phyloP scores from a whole-genome alignment of 1,140 invertebrate species.

The Drosophila nebulosa region DNA sequence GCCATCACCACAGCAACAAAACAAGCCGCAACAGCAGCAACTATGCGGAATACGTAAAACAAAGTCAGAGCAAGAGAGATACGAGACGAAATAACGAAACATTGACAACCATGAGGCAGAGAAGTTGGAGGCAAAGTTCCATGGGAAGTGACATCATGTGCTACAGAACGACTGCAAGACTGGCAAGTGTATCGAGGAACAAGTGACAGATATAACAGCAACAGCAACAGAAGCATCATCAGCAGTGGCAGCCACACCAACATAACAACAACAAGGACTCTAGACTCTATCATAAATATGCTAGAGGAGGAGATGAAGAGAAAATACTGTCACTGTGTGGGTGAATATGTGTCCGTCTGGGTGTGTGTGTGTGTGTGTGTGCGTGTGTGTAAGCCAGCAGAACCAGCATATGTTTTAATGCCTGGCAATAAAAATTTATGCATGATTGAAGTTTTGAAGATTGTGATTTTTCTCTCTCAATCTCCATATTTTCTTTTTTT shows the following conservation, averaged over 20 bases:
- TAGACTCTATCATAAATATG: constrained; percentile 38
- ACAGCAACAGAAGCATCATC: constrained; percentile 2
- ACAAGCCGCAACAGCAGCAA: constrained; percentile 24
- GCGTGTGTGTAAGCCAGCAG: background rate
- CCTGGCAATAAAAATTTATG: constrained; percentile 67
- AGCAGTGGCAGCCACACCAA: constrained; percentile 16
- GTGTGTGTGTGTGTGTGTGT: background rate
- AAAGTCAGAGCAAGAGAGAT: background rate
- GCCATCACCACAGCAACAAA: constrained; percentile 38
- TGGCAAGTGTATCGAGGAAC: constrained; percentile 59
- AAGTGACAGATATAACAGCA: constrained; percentile 51
- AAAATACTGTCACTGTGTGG: background rate
- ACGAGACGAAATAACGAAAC: constrained; percentile 9
- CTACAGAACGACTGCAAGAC: constrained; percentile 38
- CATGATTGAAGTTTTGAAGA: constrained; percentile 69
- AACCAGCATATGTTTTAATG: constrained; percentile 54
- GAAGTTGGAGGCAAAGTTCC: constrained; percentile 5
- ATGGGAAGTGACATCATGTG: constrained; percentile 30
- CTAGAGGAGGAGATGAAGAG: background rate
- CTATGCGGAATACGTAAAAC: constrained; percentile 12
- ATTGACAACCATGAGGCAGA: constrained; percentile 28
- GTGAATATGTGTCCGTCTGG: background rate
- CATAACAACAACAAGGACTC: constrained; percentile 19
- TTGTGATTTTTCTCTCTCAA: constrained; percentile 38
- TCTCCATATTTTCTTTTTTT: background rate